Evolutionary conservation across 2,797 vertebrate genomes (phyloP).

Genomic region (Mastacembelus armatus): DNA sequence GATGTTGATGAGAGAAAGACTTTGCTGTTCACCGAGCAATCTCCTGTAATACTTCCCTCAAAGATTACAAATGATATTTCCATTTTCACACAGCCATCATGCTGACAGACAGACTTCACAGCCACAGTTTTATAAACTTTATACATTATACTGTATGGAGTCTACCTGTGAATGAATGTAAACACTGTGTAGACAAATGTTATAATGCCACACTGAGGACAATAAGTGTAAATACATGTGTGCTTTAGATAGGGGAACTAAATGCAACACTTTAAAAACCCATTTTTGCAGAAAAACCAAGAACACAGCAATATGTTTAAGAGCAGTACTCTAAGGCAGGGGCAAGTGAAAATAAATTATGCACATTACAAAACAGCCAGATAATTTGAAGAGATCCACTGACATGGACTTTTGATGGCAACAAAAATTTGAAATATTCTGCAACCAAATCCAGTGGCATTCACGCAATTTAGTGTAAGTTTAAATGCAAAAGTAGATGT

Average conservation of each 20-base stretch:
- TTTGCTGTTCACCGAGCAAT: not conserved
- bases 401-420: not conserved
- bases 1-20: constrained; percentile 19
- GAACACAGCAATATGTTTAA: not conserved
- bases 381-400: not conserved
- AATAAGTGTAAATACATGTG: constrained; percentile 39
- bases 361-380: not conserved
- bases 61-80: constrained; percentile 9
- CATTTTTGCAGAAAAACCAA: not conserved
- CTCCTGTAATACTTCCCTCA: constrained; percentile 33
- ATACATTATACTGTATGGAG: not conserved
- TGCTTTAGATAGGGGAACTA: not conserved
- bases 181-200: constrained; percentile 26
- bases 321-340: not conserved
- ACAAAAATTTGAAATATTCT: not conserved
- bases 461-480: not conserved
- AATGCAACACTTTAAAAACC: not conserved
- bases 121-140: not conserved
- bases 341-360: not conserved
- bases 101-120: not conserved
- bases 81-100: not conserved
- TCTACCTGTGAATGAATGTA: constrained; percentile 10
- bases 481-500: not conserved
- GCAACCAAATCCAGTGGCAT: not conserved
- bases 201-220: constrained; percentile 65